Base-by-base conservation (phyloP, 1,140 invertebrate genomes). In the Plectrocnemia conspersa region DNA sequence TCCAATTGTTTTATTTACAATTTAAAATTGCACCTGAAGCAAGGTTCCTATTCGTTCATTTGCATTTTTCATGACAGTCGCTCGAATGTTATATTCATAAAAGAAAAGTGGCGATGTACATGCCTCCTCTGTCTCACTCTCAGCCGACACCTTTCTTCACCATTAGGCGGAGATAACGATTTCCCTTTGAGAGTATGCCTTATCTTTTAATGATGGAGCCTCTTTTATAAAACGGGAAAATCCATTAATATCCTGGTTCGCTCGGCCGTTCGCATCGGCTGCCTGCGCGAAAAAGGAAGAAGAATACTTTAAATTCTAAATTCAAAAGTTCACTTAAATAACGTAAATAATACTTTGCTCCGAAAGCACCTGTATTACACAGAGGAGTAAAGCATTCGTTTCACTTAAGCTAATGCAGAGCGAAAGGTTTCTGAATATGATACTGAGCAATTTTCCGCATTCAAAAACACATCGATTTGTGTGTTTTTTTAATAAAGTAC, bases 241-340 rank as follows among this genome's bases (percentile, higher is more conserved):
- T 45, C 42, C 42, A 45, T 45, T 45, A 45, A 45, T 45, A 45
- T 45, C 42, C 42, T 45, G 42, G 18, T 45, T 45, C 18, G n/a
- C 11, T 45, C 42, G 11, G 18, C 22, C 23, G n/a, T 45, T 45
- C 22, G 7, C 42, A 4, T 33, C 9, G n/a, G 11, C 11, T 2
- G n/a, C 32, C 16, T 9, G 9, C 32, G 11, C n/a, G 32, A 11
- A 11, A 15, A 33, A 33, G 32, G 32, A n/a, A n/a, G n/a, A 15
- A 33, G 32, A 33, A 33, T 9, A 15, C 32, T 33, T 15, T 13
- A 33, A 33, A 15, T 15, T 33, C 16, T 33, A 11, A 33, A n/a
- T n/a, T n/a, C n/a, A 2, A 9, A 9, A 33, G 2, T 33, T 33
- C 32, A 13, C 16, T 33, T 33, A 33, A 33, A 33, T 33, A 11